Percentiles rank a stretch among this genome's conserved stretches.
These are phyloP conservation scores for Orientallactaga sibirica DNA, from an alignment of 2,797 vertebrate species.

Conservation along the genomic window DNA sequence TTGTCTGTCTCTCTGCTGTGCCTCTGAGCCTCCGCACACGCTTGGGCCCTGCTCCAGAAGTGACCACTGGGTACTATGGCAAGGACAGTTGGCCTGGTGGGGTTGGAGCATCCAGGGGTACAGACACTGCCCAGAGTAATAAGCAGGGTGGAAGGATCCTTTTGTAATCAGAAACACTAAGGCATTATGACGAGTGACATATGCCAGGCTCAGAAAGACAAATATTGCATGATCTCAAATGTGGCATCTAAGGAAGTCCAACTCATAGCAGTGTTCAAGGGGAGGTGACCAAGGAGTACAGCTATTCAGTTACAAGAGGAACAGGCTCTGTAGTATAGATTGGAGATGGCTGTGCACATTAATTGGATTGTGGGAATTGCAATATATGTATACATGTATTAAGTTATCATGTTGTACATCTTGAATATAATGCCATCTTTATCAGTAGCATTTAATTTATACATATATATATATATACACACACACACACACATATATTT, in stretches of 20 bases:
- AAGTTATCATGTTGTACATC: not conserved
- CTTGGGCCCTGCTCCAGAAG: not conserved
- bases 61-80: not conserved
- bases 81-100: not conserved
- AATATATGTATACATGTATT: not conserved
- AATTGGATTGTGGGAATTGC: not conserved
- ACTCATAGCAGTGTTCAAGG: not conserved
- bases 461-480: too few species aligned
- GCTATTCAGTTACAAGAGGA: not conserved
- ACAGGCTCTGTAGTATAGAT: not conserved
- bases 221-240: not conserved
- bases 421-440: not conserved
- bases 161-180: not conserved
- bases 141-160: rapidly evolving
- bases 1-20: not conserved
- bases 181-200: not conserved
- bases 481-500: too few species aligned
- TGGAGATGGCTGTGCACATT: not conserved
- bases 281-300: too few species aligned
- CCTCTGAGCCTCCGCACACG: not conserved
- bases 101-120: not conserved
- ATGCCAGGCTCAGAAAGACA: not conserved
- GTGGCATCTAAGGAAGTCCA: not conserved
- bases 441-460: not conserved
- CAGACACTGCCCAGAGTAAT: not conserved